A percentile compares a stretch with the other conserved stretches of the same genome.
Evolutionary conservation across 2,797 vertebrate genomes (phyloP).

Genomic region (Allobates femoralis): DNA sequence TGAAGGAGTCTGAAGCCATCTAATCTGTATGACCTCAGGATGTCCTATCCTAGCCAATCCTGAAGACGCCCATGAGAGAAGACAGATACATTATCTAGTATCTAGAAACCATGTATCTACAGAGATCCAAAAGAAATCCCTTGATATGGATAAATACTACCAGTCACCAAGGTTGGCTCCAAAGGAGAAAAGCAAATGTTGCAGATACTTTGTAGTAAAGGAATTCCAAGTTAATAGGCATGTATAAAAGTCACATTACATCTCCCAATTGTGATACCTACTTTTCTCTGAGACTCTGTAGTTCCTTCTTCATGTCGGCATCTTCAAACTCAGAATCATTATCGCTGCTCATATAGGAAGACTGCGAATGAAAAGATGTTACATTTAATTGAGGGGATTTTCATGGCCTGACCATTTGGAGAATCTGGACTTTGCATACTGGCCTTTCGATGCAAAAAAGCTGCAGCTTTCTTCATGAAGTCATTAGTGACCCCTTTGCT

Average conservation of each 20-base stretch:
- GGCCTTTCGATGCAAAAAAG: conserved; percentile 85
- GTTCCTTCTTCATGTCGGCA: conserved; percentile 90
- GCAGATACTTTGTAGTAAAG: no score
- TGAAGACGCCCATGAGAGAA: no score
- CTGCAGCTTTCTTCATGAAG: conserved; percentile 89
- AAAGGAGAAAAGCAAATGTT: no score
- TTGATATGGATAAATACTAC: not conserved
- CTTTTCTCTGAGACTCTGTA: conserved; percentile 94
- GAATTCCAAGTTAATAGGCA: no score
- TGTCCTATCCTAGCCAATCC: no score
- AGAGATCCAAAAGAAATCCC: not conserved
- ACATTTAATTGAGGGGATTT: conserved; percentile 80
- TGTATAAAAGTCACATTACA: no score
- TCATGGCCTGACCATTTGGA: conserved; percentile 78
- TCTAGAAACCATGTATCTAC: not conserved
- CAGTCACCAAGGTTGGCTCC: not conserved
- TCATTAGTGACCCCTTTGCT: conserved; percentile 83
- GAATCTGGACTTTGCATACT: conserved; percentile 85
- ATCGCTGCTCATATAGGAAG: conserved; percentile 94
- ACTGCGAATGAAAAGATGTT: conserved; percentile 83
- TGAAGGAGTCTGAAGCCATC: no score
- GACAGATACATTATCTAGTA: not conserved
- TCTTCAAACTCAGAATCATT: conserved; percentile 98
- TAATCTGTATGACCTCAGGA: no score
- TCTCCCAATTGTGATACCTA: conserved; percentile 70